Evolutionary conservation across 1,140 invertebrate genomes (phyloP).

Genomic region (Paracyclopina nana): DNA sequence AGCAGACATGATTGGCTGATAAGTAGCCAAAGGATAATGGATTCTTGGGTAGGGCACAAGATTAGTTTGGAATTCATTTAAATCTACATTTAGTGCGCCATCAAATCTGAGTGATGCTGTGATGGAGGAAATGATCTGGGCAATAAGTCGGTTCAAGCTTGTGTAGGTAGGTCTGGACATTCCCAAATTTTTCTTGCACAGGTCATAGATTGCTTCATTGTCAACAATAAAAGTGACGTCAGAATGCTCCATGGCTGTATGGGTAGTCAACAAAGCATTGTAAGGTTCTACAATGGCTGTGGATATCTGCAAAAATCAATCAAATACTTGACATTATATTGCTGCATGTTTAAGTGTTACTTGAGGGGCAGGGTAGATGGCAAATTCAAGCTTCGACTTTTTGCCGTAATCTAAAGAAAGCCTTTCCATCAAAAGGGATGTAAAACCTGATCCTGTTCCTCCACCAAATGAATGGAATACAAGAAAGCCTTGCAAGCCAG

Average conservation of each 20-base stretch:
- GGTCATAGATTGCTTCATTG: conserved; percentile 50
- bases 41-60: conserved; percentile 34
- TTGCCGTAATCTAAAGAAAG: conserved; percentile 30
- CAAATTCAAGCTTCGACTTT: conserved; percentile 27
- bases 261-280: conserved; percentile 44
- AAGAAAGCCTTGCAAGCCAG: conserved; percentile 26
- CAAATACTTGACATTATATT: neutral
- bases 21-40: conserved; percentile 27
- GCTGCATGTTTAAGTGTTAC: no score
- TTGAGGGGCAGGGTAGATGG: conserved; percentile 22
- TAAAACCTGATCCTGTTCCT: conserved; percentile 23
- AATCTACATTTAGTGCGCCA: conserved; percentile 44
- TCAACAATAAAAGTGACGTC: conserved; percentile 48
- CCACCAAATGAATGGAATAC: conserved; percentile 27
- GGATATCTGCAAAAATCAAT: conserved; percentile 25
- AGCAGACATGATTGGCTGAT: conserved; percentile 25
- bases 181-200: conserved; percentile 39
- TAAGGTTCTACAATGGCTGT: conserved; percentile 47
- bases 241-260: conserved; percentile 43
- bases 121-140: conserved; percentile 58
- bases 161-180: conserved; percentile 38
- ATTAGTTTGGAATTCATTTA: conserved; percentile 46
- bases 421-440: conserved; percentile 31
- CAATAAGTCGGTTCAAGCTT: conserved; percentile 34
- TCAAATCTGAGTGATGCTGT: conserved; percentile 53